Evolutionary conservation across 2,888 invertebrate genomes (phyloP).

Genomic region (Nebria salina): DNA sequence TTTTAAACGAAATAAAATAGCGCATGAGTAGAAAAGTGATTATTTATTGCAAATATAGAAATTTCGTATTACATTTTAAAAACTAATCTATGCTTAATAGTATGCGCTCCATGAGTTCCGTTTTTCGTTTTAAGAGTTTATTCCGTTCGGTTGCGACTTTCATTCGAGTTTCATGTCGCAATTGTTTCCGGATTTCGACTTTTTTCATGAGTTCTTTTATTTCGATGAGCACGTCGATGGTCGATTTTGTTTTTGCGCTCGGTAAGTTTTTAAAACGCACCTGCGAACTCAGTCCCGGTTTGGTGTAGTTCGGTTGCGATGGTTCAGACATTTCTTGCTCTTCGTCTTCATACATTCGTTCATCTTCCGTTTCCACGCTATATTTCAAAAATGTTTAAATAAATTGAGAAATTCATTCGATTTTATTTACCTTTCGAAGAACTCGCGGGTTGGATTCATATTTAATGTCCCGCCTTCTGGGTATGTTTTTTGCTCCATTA

Average conservation of each 20-base stretch:
- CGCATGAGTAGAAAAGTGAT: neutral
- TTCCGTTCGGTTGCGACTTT: constrained; percentile 30
- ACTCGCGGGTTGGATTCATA: neutral
- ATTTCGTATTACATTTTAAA: neutral
- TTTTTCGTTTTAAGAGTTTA: constrained; percentile 31
- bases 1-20: constrained; percentile 19
- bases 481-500: constrained; percentile 8
- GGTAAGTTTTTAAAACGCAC: constrained; percentile 5
- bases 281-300: neutral
- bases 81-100: constrained; percentile 26
- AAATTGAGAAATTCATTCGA: too few relatives aligned
- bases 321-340: constrained; percentile 5
- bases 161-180: constrained; percentile 29
- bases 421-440: neutral
- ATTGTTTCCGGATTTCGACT: constrained; percentile 33
- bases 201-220: constrained; percentile 39
- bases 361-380: neutral
- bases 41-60: neutral
- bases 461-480: neutral
- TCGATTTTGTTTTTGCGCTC: constrained; percentile 17
- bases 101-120: constrained; percentile 29
- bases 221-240: constrained; percentile 28
- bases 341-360: constrained; percentile 15
- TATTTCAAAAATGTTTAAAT: neutral
- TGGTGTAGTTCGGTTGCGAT: neutral